Conservation (phyloP, 30 jellyfish, hydroid and myxozoan species). For the Hydractinia symbiolongicarpus region DNA sequence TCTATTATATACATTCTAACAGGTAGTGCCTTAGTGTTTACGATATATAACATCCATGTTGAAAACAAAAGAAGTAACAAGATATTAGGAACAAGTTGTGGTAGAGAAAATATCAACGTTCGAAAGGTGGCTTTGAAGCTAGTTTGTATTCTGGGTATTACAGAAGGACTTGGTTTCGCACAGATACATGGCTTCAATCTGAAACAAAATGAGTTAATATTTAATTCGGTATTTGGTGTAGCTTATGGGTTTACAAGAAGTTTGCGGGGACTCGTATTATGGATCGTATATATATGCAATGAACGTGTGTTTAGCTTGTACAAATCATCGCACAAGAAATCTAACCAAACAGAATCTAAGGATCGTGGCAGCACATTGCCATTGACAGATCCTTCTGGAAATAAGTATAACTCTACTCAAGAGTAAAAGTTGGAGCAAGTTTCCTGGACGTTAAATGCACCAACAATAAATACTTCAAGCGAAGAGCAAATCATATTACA, state of each 20-base stretch:
- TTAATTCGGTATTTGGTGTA: neutral
- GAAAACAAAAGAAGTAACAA: neutral
- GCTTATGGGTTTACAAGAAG: conserved; percentile 8
- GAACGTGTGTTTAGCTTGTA: neutral
- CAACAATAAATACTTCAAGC: too few species aligned
- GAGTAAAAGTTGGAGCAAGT: too few species aligned
- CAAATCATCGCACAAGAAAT: neutral
- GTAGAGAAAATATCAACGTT: neutral
- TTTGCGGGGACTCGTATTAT: neutral
- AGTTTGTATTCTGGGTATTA: conserved; percentile 1
- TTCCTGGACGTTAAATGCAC: too few species aligned
- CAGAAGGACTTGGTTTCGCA: neutral
- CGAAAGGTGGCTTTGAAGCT: neutral
- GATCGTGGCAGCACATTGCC: neutral
- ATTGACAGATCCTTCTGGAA: too few species aligned
- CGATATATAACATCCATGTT: neutral
- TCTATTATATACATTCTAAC: neutral
- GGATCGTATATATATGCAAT: conserved; percentile 1
- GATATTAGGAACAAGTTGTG: neutral
- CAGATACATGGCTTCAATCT: neutral
- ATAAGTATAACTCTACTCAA: too few species aligned
- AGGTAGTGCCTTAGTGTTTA: neutral
- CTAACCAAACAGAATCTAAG: neutral
- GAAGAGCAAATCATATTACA: too few species aligned
- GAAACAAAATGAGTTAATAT: neutral